Percentiles rank a stretch among this genome's conserved stretches.
Conservation (phyloP, 2,888 invertebrate species). For the Linnaemya vulpina region DNA sequence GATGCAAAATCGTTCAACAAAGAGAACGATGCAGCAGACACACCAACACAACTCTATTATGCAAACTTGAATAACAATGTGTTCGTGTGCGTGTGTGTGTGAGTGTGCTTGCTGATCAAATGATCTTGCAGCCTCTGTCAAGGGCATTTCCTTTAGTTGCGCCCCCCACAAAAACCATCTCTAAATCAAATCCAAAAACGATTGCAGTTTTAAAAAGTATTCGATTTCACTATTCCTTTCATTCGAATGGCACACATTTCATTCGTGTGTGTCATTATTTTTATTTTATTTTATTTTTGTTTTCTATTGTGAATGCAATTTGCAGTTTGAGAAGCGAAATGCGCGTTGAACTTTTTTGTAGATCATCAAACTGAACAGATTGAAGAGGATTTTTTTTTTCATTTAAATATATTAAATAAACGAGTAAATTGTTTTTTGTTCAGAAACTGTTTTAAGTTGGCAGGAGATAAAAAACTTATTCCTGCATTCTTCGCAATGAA, state of each 20-base stretch:
- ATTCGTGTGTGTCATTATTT: constrained; percentile 14
- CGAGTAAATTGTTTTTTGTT: background rate
- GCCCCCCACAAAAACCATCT: constrained; percentile 57
- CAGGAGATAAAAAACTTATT: too few species aligned
- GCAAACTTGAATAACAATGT: constrained; percentile 45
- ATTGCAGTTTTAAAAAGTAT: constrained; percentile 60
- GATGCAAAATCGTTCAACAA: constrained; percentile 33
- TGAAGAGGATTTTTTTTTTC: background rate
- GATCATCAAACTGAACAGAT: background rate
- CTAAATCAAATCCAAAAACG: constrained; percentile 14
- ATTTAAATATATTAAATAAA: background rate
- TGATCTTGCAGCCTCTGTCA: constrained; percentile 67
- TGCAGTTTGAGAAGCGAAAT: background rate
- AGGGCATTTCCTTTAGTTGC: constrained; percentile 66
- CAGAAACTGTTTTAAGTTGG: too few species aligned
- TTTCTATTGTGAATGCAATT: constrained; percentile 20
- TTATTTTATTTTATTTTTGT: background rate
- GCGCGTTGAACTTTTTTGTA: background rate
- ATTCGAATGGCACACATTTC: constrained; percentile 46
- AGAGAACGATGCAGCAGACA: constrained; percentile 14
- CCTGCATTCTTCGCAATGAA: too few species aligned
- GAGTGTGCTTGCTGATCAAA: constrained; percentile 48
- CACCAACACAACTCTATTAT: constrained; percentile 19
- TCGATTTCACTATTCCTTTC: constrained; percentile 63
- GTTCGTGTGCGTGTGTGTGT: constrained; percentile 11